Evolutionary conservation across 2,113 vertebrate species (phyloP).

Genomic region (Vidua chalybeata): DNA sequence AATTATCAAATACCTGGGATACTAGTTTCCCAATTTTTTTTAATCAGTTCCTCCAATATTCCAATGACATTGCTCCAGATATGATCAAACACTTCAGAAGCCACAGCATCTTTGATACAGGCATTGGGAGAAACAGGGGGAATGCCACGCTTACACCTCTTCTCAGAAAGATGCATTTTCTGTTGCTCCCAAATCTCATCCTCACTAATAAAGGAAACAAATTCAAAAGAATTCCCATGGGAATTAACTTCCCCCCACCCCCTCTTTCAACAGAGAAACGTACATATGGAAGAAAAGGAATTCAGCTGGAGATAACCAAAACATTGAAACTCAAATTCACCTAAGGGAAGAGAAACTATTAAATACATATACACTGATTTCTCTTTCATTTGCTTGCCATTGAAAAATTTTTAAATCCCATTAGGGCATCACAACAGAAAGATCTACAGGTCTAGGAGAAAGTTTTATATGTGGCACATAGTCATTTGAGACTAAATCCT

Average conservation of each 20-base stretch:
- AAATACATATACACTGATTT: not conserved
- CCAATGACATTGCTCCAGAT: constrained; percentile 75
- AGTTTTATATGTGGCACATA: not conserved
- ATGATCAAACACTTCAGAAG: constrained; percentile 80
- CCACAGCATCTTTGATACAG: constrained; percentile 79
- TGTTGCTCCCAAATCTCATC: constrained; percentile 71
- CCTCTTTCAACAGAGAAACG: not conserved
- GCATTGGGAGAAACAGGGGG: constrained; percentile 82
- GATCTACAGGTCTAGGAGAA: not conserved
- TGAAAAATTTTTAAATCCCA: not conserved
- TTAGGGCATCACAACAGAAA: not conserved
- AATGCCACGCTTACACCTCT: constrained; percentile 67
- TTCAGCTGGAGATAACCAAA: not conserved
- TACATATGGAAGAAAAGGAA: not conserved
- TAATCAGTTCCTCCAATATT: constrained; percentile 74
- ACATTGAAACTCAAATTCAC: not conserved
- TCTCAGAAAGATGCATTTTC: constrained; percentile 19
- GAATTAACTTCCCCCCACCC: not conserved
- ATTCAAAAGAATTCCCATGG: not conserved
- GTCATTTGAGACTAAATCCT: not conserved
- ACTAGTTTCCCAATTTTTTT: constrained; percentile 74
- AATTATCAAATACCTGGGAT: constrained; percentile 68
- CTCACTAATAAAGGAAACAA: constrained; percentile 72
- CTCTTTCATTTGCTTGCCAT: not conserved
- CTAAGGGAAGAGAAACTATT: not conserved